These are phyloP conservation scores for Chrysopa pallens DNA, from an alignment of 1,140 invertebrate genomes.

Conservation along the genomic window DNA sequence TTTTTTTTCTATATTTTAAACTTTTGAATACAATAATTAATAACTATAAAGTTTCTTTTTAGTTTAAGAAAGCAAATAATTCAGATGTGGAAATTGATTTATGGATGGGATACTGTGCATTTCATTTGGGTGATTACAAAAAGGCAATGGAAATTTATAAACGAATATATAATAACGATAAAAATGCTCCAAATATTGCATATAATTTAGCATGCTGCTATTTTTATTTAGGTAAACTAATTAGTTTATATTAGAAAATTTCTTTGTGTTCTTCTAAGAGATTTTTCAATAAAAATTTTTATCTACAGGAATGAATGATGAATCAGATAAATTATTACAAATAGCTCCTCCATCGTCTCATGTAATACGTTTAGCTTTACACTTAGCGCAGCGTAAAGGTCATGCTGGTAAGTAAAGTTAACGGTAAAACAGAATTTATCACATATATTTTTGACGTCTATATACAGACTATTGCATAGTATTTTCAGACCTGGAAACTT, in stretches of 20 bases:
- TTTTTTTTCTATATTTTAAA: slow-evolving; percentile 3
- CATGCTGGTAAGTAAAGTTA: background rate
- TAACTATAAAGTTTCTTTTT: background rate
- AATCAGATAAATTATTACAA: slow-evolving; percentile 41
- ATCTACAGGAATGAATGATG: slow-evolving; percentile 36
- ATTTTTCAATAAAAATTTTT: background rate
- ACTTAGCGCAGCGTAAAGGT: slow-evolving; percentile 72
- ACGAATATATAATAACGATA: slow-evolving; percentile 20
- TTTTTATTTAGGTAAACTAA: slow-evolving; percentile 73
- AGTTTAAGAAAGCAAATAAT: background rate
- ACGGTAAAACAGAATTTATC: background rate
- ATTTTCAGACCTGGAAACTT: no score
- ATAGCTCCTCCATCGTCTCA: slow-evolving; percentile 38
- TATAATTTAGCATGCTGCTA: slow-evolving; percentile 85
- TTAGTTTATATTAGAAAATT: no score
- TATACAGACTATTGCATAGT: no score
- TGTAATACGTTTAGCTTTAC: slow-evolving; percentile 75
- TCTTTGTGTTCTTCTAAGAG: no score
- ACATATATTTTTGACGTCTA: no score
- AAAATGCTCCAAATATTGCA: slow-evolving; percentile 30
- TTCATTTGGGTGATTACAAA: slow-evolving; percentile 88
- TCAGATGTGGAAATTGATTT: slow-evolving; percentile 30
- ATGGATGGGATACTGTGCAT: slow-evolving; percentile 89
- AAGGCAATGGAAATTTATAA: slow-evolving; percentile 62
- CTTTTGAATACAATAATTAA: background rate